Percentiles rank a stretch among this genome's conserved stretches.
Evolutionary conservation across 2,113 vertebrate species (phyloP).

Genomic region (Trogon surrucura): DNA sequence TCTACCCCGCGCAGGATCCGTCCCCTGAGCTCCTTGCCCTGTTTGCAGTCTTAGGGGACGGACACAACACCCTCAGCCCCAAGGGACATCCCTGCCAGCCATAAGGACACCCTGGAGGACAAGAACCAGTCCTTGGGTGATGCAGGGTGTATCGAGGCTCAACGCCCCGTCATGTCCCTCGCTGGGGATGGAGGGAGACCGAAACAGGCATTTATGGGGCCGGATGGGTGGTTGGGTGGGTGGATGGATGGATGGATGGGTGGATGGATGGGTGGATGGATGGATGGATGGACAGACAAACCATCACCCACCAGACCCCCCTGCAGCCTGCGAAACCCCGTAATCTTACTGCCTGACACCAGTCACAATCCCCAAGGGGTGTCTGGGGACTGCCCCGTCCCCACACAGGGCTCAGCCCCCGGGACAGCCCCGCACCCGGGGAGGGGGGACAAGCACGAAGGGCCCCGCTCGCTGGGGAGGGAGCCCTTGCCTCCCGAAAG

Average conservation of each 20-base stretch:
- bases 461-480: accelerated
- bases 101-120: neutral
- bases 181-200: accelerated
- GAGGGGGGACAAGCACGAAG: neutral
- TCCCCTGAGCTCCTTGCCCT: neutral
- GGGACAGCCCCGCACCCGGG: accelerated
- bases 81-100: too few species aligned
- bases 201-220: accelerated
- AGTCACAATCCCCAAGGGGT: accelerated
- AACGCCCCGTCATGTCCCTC: neutral
- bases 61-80: neutral
- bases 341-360: accelerated
- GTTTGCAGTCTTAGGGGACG: too few species aligned
- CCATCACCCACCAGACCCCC: too few species aligned
- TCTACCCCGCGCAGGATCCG: neutral
- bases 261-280: accelerated
- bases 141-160: accelerated
- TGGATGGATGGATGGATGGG: neutral
- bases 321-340: accelerated
- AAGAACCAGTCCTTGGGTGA: accelerated
- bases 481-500: neutral
- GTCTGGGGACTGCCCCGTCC: neutral
- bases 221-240: neutral
- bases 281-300: neutral
- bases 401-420: accelerated